phyloP scores from a whole-genome alignment of 23 tunicate species.

The Halocynthia aurantium region DNA sequence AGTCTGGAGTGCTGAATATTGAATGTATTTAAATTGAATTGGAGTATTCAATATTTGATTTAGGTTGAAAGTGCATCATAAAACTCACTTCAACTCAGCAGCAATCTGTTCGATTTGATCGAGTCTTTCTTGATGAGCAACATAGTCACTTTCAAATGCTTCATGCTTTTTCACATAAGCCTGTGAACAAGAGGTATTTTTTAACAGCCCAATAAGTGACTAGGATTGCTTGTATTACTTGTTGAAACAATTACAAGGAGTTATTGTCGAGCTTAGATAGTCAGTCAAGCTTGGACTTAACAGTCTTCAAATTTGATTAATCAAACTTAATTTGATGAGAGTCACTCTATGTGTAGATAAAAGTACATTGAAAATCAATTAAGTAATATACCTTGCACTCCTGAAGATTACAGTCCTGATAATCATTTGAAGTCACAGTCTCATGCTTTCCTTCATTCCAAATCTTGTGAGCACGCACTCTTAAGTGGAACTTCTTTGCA shows the following conservation, averaged over 20 bases:
- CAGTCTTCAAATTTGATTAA: too few species aligned
- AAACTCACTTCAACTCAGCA: constrained; percentile 81
- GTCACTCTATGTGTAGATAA: too few species aligned
- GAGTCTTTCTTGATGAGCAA: constrained; percentile 96
- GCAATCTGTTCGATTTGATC: constrained; percentile 97
- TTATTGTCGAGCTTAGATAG: too few species aligned
- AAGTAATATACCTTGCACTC: constrained; percentile 59
- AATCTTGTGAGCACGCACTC: constrained; percentile 69
- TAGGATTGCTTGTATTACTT: too few species aligned
- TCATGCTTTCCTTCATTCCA: constrained; percentile 83
- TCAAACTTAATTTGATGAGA: too few species aligned
- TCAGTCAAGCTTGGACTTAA: too few species aligned
- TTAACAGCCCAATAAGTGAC: too few species aligned
- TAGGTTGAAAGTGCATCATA: background rate
- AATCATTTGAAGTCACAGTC: constrained; percentile 53
- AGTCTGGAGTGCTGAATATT: constrained; percentile 68
- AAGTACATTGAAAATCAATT: too few species aligned
- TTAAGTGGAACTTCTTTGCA: constrained; percentile 99
- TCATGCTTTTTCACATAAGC: constrained; percentile 97
- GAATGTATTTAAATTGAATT: background rate
- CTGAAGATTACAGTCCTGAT: constrained; percentile 57
- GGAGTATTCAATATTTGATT: background rate
- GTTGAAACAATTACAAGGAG: too few species aligned
- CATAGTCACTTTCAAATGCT: constrained; percentile 97
- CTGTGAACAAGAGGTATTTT: constrained; percentile 15